Evolutionary conservation across 2,888 invertebrate species (phyloP).

Genomic region (Polyommatus iphigenia): DNA sequence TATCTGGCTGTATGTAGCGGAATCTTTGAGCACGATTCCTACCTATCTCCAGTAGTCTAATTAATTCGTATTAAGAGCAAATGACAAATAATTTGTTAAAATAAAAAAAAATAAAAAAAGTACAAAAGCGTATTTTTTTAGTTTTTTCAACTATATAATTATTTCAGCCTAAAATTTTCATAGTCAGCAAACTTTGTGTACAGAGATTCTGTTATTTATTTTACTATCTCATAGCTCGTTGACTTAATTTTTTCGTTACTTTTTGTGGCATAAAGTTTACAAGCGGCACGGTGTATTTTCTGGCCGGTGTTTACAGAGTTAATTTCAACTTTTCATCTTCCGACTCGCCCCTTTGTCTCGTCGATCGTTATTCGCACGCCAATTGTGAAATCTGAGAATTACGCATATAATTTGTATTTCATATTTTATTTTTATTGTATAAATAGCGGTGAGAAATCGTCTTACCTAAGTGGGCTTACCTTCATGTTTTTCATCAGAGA

Average conservation of each 20-base stretch:
- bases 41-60: no score
- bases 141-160: no score
- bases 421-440: background rate
- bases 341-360: background rate
- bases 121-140: no score
- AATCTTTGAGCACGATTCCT: no score
- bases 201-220: no score
- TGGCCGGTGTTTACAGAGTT: background rate
- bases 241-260: background rate
- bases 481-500: background rate
- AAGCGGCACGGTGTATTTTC: background rate
- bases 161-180: no score
- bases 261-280: background rate
- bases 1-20: no score
- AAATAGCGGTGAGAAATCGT: slow-evolving; percentile 8
- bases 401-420: background rate
- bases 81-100: no score
- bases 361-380: background rate
- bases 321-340: background rate
- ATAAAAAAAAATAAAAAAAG: no score
- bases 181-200: no score
- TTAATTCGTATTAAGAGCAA: no score
- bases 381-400: slow-evolving; percentile 7
- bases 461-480: background rate
- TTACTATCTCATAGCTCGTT: no score